These are phyloP conservation scores for Semibalanus balanoides DNA, from an alignment of 1,140 invertebrate genomes.

Conservation along the genomic window DNA sequence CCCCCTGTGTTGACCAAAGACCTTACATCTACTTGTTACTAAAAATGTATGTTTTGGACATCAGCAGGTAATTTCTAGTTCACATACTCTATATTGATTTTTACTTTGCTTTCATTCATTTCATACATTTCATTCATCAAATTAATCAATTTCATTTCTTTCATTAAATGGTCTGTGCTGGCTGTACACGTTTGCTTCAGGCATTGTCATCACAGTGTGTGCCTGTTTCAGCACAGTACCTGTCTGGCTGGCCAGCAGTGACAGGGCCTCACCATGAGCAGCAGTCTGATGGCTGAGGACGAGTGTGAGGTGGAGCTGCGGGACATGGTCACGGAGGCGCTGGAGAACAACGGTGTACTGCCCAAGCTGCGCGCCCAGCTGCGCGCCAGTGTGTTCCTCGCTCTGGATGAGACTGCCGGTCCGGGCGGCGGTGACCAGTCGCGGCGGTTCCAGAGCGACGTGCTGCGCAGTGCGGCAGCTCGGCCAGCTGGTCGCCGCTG, in stretches of 20 bases:
- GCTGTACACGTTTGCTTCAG: no score
- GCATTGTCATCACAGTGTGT: no score
- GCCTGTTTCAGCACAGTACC: no score
- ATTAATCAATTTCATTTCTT: no score
- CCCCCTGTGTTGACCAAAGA: no score
- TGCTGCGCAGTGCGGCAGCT: background rate
- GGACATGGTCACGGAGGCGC: background rate
- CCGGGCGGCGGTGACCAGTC: background rate
- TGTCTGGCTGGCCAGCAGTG: background rate
- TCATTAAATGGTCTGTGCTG: no score
- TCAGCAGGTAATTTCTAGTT: no score
- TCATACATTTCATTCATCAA: no score
- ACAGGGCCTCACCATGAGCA: background rate
- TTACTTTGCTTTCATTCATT: no score
- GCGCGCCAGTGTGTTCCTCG: constrained; percentile 3
- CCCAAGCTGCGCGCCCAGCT: background rate
- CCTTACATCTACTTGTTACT: no score
- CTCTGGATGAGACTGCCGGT: background rate
- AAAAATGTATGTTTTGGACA: no score
- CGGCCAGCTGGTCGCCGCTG: background rate
- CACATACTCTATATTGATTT: no score
- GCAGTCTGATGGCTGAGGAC: background rate
- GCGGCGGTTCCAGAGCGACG: background rate
- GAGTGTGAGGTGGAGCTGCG: constrained; percentile 4
- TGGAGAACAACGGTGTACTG: constrained; percentile 4